A percentile compares a stretch with the other conserved stretches of the same genome.
Conservation (phyloP, 1,140 invertebrate genomes). For the Trypoxylus dichotomus region DNA sequence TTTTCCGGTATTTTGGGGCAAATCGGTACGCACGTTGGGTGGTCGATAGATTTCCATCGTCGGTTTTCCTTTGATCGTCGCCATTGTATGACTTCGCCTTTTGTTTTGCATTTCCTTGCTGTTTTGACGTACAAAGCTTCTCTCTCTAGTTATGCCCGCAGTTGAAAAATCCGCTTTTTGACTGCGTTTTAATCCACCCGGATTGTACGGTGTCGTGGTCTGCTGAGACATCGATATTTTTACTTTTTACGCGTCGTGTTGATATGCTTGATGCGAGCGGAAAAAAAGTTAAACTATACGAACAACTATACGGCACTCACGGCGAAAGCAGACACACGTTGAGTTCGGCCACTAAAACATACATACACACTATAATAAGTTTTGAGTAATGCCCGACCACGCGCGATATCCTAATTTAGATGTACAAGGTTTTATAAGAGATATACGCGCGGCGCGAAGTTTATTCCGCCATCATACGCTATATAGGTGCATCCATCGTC, state of each 20-base stretch:
- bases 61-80: slow-evolving; percentile 69
- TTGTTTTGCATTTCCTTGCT: slow-evolving; percentile 52
- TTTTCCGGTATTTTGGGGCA: slow-evolving; percentile 53
- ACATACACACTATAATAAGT: slow-evolving; percentile 28
- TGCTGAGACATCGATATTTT: slow-evolving; percentile 24
- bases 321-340: slow-evolving; percentile 19
- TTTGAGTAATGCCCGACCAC: slow-evolving; percentile 27
- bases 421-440: slow-evolving; percentile 24
- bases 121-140: slow-evolving; percentile 49
- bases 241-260: slow-evolving; percentile 12
- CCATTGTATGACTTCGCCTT: slow-evolving; percentile 60
- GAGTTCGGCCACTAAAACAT: slow-evolving; percentile 1
- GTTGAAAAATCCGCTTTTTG: slow-evolving; percentile 49
- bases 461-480: neutral
- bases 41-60: slow-evolving; percentile 86
- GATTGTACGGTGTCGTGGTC: slow-evolving; percentile 22
- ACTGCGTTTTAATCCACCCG: slow-evolving; percentile 45
- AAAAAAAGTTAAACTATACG: slow-evolving; percentile 5
- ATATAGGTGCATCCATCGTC: slow-evolving; percentile 12
- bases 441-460: neutral
- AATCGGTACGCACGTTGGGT: slow-evolving; percentile 66
- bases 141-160: slow-evolving; percentile 43
- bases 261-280: neutral
- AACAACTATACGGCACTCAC: slow-evolving; percentile 2
- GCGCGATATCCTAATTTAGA: slow-evolving; percentile 29